Evolutionary conservation across 2,888 invertebrate genomes (phyloP).

Genomic region (Drosophila atripex): DNA sequence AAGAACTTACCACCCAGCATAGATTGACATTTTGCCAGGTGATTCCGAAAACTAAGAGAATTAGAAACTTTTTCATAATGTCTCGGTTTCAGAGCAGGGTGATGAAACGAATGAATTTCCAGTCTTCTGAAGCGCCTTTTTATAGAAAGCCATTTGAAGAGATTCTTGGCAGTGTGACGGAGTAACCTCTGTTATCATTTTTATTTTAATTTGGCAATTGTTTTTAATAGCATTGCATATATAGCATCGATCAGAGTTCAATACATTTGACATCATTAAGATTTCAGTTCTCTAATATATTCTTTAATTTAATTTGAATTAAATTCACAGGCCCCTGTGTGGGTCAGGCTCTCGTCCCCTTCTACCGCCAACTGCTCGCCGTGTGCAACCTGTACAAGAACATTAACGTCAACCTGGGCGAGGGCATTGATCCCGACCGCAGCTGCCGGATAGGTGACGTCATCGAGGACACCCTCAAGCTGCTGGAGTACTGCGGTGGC

Average conservation of each 20-base stretch:
- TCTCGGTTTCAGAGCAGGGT: background rate
- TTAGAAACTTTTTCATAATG: background rate
- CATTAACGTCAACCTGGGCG: conserved; percentile 90
- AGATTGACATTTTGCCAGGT: background rate
- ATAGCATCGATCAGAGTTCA: background rate
- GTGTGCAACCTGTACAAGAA: conserved; percentile 92
- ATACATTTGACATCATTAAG: too few species aligned
- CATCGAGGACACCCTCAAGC: conserved; percentile 95
- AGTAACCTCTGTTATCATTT: background rate
- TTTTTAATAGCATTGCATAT: background rate
- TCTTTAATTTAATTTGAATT: background rate
- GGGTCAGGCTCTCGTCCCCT: conserved; percentile 97
- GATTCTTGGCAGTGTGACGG: background rate
- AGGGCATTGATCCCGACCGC: conserved; percentile 93
- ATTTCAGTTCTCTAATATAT: background rate
- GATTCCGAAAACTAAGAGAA: background rate
- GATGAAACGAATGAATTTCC: background rate
- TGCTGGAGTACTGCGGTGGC: conserved; percentile 95
- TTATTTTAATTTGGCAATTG: background rate
- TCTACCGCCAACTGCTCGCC: conserved; percentile 96
- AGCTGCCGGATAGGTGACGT: conserved; percentile 94
- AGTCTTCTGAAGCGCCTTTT: background rate
- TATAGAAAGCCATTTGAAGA: background rate
- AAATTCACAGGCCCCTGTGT: conserved; percentile 84
- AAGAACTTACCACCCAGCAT: background rate